Conservation (phyloP, 2,113 vertebrate genomes). For the Psammodynastes pulverulentus region DNA sequence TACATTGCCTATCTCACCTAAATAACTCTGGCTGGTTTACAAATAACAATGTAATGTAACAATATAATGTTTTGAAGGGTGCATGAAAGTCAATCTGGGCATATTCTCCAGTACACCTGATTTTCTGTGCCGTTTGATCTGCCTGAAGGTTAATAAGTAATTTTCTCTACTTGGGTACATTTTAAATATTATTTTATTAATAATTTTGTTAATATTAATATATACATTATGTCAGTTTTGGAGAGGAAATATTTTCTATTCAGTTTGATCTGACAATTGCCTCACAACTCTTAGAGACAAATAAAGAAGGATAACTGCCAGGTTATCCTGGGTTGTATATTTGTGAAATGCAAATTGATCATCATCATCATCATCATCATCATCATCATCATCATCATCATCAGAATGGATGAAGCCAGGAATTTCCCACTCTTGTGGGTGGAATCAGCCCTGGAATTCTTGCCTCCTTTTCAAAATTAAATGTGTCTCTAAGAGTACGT, state of each 20-base stretch:
- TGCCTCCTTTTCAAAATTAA: not conserved
- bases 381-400: not conserved
- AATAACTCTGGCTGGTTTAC: not conserved
- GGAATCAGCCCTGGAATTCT: not conserved
- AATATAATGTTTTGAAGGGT: not conserved
- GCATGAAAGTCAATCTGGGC: not conserved
- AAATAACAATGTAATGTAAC: not conserved
- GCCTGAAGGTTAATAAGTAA: not conserved
- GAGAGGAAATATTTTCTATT: not conserved
- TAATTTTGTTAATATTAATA: too few relatives aligned
- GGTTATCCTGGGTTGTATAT: not conserved
- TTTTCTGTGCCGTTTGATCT: not conserved
- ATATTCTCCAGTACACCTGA: too few relatives aligned
- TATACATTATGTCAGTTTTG: not conserved
- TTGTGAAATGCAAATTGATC: not conserved
- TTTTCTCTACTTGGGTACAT: not conserved
- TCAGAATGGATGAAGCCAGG: not conserved
- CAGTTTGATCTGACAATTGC: not conserved
- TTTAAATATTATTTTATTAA: not conserved
- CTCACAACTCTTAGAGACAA: not conserved
- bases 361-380: too few relatives aligned
- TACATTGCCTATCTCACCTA: not conserved
- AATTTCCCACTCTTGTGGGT: not conserved
- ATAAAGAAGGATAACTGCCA: not conserved
- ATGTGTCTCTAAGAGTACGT: not conserved